Base-by-base conservation (phyloP, 2,113 vertebrate species). In the Eidolon helvum region DNA sequence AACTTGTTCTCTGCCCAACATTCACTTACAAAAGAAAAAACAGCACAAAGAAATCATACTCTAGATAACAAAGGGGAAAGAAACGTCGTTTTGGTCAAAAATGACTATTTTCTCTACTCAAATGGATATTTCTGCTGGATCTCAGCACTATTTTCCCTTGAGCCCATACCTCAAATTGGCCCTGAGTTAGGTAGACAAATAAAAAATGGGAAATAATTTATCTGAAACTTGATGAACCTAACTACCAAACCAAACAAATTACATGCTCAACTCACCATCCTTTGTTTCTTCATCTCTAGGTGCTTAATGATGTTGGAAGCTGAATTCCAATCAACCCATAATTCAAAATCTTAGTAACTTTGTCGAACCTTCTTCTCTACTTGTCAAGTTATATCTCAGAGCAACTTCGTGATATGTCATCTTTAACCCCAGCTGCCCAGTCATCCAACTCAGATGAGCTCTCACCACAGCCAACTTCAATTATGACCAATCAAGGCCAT, bases 381-480 rank as follows among this genome's bases (percentile, higher is more conserved):
- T 69, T 57, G 22, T 53, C 16, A 38, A 26, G 22, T 59, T 91
- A 72, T 0, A 30, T 1, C 33, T 94, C 14, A 45, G 19, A 38
- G 21, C 4, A 68, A 16, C 11, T 16, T 71, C 30, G 9, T 1
- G 18, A 14, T 5, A 65, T 12, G 45, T 10, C 38, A 65, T 4
- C 6, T 28, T 95, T 26, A 74, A 69, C 4, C 43, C 5, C 1
- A 63, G 3, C 1, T 53, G 2, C n/a, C 26, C 24, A 82, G 3
- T 9, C 10, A 45, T 5, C 0, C 2, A 69, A 38, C 4, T 55
- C 30, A 59, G 2, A 8, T 9, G 21, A 53, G 16, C 68, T 15
- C 12, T 87, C 24, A 21, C 61, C 33, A 88, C 3, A 61, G 26
- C 18, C 53, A 74, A 28, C 22, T 80, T 79, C 65, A 48, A 4